Conservation (phyloP, 23 tunicate species). For the Corella eumyota region DNA sequence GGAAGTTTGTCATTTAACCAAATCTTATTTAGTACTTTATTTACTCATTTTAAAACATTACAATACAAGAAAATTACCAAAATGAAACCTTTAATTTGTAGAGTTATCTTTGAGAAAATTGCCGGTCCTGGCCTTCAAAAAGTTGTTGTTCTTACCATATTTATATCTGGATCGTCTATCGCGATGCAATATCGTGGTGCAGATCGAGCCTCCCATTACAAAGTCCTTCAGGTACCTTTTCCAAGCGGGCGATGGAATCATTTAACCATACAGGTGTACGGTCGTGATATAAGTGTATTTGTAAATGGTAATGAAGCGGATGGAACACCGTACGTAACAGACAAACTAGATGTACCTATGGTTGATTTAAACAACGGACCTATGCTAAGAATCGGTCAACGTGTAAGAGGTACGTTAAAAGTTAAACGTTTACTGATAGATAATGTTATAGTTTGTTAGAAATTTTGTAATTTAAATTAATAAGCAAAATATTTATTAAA, state of each 20-base stretch:
- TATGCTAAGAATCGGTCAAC: slow-evolving; percentile 40
- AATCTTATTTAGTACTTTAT: too few relatives aligned
- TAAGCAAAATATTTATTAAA: too few relatives aligned
- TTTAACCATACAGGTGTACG: slow-evolving; percentile 64
- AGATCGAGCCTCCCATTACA: slow-evolving; percentile 25
- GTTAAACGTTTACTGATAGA: neutral
- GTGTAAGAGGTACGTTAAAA: slow-evolving; percentile 41
- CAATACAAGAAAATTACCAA: neutral
- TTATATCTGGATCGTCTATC: slow-evolving; percentile 30
- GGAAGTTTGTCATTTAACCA: too few relatives aligned
- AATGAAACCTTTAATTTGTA: neutral
- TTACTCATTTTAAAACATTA: neutral
- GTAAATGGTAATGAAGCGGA: slow-evolving; percentile 51
- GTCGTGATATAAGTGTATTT: slow-evolving; percentile 39
- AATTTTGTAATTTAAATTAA: too few relatives aligned
- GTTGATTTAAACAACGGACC: slow-evolving; percentile 39
- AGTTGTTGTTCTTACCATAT: slow-evolving; percentile 29
- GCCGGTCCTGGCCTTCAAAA: slow-evolving; percentile 26
- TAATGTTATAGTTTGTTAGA: too few relatives aligned
- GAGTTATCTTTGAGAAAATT: slow-evolving; percentile 59
- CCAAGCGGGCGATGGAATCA: slow-evolving; percentile 61
- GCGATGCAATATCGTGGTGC: slow-evolving; percentile 48
- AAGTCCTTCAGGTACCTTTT: slow-evolving; percentile 20
- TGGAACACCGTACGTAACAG: slow-evolving; percentile 40
- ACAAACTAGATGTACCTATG: slow-evolving; percentile 14